A percentile compares a stretch with the other conserved stretches of the same genome.
Conservation (phyloP, 2,888 invertebrate genomes). For the Hypomecis punctinalis region DNA sequence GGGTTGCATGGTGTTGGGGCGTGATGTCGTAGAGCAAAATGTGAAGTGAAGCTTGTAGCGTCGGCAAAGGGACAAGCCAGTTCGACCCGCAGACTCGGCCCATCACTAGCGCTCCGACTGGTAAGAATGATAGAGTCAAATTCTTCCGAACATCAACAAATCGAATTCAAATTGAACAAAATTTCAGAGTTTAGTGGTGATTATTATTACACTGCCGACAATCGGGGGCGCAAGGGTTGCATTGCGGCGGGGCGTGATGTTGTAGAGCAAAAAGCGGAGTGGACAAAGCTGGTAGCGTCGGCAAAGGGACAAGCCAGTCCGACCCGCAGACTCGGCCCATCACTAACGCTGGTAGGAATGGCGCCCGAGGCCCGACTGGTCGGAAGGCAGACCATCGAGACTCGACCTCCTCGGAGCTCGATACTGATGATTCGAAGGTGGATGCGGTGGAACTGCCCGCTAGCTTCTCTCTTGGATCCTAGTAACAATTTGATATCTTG, state of each 20-base stretch:
- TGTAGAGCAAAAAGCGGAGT: slow-evolving; percentile 74
- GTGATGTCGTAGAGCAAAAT: no score
- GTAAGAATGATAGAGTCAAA: no score
- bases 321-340: slow-evolving; percentile 83
- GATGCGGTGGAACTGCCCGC: slow-evolving; percentile 50
- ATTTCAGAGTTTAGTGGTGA: slow-evolving; percentile 55
- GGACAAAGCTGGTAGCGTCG: slow-evolving; percentile 73
- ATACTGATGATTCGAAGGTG: slow-evolving; percentile 67
- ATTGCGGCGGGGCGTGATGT: slow-evolving; percentile 63
- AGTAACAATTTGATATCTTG: slow-evolving; percentile 18
- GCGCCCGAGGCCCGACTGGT: slow-evolving; percentile 79
- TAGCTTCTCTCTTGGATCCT: slow-evolving; percentile 70
- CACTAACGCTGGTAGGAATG: slow-evolving; percentile 74
- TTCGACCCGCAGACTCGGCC: no score
- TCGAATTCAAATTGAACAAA: slow-evolving; percentile 5
- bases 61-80: no score
- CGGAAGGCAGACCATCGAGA: slow-evolving; percentile 80
- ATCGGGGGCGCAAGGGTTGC: slow-evolving; percentile 76
- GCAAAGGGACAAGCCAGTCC: slow-evolving; percentile 80
- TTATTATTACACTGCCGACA: slow-evolving; percentile 78
- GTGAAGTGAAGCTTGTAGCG: no score
- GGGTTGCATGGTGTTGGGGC: no score
- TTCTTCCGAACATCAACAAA: neutral
- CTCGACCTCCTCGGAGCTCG: slow-evolving; percentile 70
- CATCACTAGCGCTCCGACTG: no score